A percentile compares a stretch with the other conserved stretches of the same genome.
Conservation (phyloP, 1,140 invertebrate species). For the Copidosoma floridanum region DNA sequence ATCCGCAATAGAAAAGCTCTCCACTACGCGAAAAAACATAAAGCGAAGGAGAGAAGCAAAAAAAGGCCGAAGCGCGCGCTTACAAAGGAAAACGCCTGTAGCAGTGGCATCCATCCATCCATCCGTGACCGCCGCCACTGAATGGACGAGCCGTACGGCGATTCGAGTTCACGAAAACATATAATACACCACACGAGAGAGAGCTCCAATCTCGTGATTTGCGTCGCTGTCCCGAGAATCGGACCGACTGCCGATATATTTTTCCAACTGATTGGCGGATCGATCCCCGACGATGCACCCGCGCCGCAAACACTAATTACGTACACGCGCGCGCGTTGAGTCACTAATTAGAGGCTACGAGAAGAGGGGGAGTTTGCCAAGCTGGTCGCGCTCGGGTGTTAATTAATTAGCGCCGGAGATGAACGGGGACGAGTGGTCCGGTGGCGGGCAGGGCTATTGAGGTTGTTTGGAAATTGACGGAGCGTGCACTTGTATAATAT, state of each 20-base stretch:
- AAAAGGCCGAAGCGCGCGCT: too few species aligned
- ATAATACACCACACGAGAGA: too few species aligned
- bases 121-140: too few species aligned
- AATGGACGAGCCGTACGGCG: too few species aligned
- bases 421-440: background rate
- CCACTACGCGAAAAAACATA: background rate
- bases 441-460: too few species aligned
- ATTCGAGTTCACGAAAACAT: too few species aligned
- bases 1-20: background rate
- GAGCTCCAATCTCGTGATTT: too few species aligned
- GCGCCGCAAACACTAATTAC: conserved; percentile 55
- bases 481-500: too few species aligned
- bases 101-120: too few species aligned
- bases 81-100: too few species aligned
- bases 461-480: too few species aligned
- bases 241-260: conserved; percentile 24
- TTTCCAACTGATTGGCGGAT: conserved; percentile 48
- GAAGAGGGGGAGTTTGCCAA: conserved; percentile 25
- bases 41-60: background rate
- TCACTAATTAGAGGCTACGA: conserved; percentile 54
- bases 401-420: conserved; percentile 53
- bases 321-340: conserved; percentile 27
- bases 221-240: too few species aligned
- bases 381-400: conserved; percentile 48
- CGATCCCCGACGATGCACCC: conserved; percentile 35